Conservation (phyloP, 2,888 invertebrate species). For the Acronicta alni region DNA sequence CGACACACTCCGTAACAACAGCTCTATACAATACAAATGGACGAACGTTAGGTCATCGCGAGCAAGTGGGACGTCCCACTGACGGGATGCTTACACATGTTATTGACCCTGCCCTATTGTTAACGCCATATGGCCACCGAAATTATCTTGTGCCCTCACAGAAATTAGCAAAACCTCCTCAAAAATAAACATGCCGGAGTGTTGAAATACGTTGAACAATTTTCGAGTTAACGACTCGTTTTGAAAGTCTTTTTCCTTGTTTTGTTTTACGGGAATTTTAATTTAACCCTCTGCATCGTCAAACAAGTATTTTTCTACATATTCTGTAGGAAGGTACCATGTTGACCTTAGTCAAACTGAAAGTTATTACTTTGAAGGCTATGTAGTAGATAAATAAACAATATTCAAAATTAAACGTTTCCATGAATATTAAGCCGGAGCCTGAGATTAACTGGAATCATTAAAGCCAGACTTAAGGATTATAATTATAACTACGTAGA, state of each 20-base stretch:
- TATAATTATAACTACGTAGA: no score
- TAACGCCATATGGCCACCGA: slow-evolving; percentile 82
- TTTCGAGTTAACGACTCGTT: slow-evolving; percentile 60
- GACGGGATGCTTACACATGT: slow-evolving; percentile 81
- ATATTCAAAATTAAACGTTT: no score
- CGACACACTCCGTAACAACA: slow-evolving; percentile 51
- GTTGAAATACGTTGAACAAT: slow-evolving; percentile 52
- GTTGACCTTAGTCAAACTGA: no score
- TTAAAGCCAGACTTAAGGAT: no score
- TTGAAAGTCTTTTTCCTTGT: slow-evolving; percentile 45
- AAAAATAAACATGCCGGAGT: slow-evolving; percentile 45
- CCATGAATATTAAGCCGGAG: no score
- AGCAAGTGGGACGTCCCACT: slow-evolving; percentile 83
- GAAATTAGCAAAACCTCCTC: slow-evolving; percentile 73
- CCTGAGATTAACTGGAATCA: no score
- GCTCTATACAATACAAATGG: slow-evolving; percentile 68
- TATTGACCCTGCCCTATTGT: slow-evolving; percentile 87
- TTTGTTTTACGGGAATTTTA: slow-evolving; percentile 31
- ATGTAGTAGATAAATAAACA: no score
- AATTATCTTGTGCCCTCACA: slow-evolving; percentile 73
- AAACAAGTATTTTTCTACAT: neutral
- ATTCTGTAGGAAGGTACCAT: no score
- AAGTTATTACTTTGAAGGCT: no score
- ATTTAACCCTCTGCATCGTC: slow-evolving; percentile 23
- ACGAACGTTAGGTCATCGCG: slow-evolving; percentile 74